Evolutionary conservation across 35 echinoderm and acorn worm species (phyloP).

Genomic region (Ophiothrix spiculata): DNA sequence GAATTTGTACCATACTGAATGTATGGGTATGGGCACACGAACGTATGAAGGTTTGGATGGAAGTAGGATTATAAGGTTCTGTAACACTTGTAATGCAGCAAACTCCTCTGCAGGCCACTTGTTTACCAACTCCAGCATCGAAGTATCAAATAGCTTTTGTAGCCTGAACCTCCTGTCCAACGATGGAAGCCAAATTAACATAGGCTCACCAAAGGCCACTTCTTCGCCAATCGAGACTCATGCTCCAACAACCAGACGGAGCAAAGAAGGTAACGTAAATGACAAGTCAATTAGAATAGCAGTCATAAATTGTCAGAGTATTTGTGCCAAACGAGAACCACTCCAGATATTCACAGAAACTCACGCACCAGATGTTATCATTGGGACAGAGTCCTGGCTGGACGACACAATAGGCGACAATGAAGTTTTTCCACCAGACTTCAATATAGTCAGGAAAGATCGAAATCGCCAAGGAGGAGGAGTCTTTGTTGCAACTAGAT

Average conservation of each 20-base stretch:
- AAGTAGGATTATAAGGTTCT: background rate
- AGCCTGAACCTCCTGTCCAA: background rate
- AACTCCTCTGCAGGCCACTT: background rate
- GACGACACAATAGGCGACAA: background rate
- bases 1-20: background rate
- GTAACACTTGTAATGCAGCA: background rate
- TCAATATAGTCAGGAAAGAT: background rate
- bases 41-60: slow-evolving; percentile 8
- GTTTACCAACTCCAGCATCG: background rate
- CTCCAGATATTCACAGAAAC: background rate
- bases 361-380: background rate
- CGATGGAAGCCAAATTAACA: background rate
- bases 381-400: background rate
- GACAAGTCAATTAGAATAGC: background rate
- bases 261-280: background rate
- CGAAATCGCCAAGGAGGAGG: background rate
- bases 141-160: background rate
- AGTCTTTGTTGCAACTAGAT: background rate
- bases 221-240: background rate
- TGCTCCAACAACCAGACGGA: background rate
- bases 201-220: background rate
- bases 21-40: slow-evolving; percentile 19
- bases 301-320: background rate
- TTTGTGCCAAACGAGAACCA: background rate
- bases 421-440: background rate